Percentiles rank a stretch among this genome's conserved stretches.
Conservation (phyloP, 1,140 invertebrate genomes). For the Diachasmimorpha longicaudata region DNA sequence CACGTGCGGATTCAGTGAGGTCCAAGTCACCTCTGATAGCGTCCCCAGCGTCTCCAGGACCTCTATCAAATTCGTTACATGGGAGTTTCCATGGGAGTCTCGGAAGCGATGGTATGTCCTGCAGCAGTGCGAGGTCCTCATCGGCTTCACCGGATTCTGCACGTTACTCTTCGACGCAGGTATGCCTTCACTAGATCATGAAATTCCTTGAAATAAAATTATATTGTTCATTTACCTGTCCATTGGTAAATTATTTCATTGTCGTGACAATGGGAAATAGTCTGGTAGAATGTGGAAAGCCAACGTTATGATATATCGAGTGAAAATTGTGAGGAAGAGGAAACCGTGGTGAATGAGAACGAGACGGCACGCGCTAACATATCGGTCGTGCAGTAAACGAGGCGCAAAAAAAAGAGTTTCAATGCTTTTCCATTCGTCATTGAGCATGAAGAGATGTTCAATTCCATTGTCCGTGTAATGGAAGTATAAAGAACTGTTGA, state of each 20-base stretch:
- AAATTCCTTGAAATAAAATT: too few species aligned
- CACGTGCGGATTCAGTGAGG: constrained; percentile 57
- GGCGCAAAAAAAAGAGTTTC: constrained; percentile 36
- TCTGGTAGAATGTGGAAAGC: too few species aligned
- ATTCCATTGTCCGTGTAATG: constrained; percentile 25
- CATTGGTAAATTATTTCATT: too few species aligned
- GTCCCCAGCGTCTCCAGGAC: constrained; percentile 58
- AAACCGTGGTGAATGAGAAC: constrained; percentile 43
- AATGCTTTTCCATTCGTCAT: constrained; percentile 41
- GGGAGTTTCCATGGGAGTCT: constrained; percentile 61
- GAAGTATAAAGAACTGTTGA: constrained; percentile 30
- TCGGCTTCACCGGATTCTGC: constrained; percentile 60
- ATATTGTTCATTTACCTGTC: too few species aligned
- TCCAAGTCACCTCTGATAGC: constrained; percentile 59
- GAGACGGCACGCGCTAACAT: constrained; percentile 37
- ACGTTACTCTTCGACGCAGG: constrained; percentile 57
- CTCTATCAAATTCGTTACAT: constrained; percentile 56
- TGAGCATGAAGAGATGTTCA: constrained; percentile 32
- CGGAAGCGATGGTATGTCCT: constrained; percentile 62
- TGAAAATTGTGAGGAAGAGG: constrained; percentile 32
- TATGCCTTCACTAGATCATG: constrained; percentile 30
- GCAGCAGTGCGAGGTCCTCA: constrained; percentile 60
- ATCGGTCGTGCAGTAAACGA: constrained; percentile 32
- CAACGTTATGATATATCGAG: not conserved
- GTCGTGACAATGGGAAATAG: too few species aligned